These are phyloP conservation scores for Eurois occulta DNA, from an alignment of 2,888 invertebrate genomes.

Conservation along the genomic window DNA sequence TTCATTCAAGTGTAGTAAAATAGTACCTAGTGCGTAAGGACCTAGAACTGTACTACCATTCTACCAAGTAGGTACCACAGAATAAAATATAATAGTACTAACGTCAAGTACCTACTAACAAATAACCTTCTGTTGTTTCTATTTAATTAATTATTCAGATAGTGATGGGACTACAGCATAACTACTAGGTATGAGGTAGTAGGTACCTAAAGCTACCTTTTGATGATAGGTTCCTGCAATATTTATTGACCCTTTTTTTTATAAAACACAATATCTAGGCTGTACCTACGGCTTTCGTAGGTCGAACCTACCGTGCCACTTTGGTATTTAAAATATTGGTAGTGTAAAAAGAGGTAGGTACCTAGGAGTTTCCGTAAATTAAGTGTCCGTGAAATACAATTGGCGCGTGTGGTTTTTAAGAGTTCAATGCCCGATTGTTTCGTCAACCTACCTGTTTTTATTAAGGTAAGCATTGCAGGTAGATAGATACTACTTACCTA, in stretches of 20 bases:
- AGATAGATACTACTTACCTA: not conserved
- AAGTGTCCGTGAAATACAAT: slow-evolving; percentile 65
- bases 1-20: slow-evolving; percentile 55
- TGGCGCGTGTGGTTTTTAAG: slow-evolving; percentile 62
- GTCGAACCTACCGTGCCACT: not conserved
- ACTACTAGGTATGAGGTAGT: not conserved
- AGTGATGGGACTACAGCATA: slow-evolving; percentile 5
- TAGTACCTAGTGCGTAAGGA: slow-evolving; percentile 33
- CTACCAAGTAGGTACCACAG: not conserved
- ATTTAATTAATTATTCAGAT: slow-evolving; percentile 19
- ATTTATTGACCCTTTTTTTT: not conserved
- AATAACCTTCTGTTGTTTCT: slow-evolving; percentile 6
- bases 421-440: slow-evolving; percentile 73
- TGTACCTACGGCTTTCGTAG: not conserved
- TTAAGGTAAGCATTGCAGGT: slow-evolving; percentile 30
- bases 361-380: slow-evolving; percentile 46
- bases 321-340: not conserved
- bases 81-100: no score
- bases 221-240: not conserved
- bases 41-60: not conserved
- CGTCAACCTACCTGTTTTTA: slow-evolving; percentile 52
- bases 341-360: not conserved
- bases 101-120: not conserved
- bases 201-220: not conserved
- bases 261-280: not conserved